Base-by-base conservation (phyloP, 2,113 vertebrate species). In the Pollachius pollachius region DNA sequence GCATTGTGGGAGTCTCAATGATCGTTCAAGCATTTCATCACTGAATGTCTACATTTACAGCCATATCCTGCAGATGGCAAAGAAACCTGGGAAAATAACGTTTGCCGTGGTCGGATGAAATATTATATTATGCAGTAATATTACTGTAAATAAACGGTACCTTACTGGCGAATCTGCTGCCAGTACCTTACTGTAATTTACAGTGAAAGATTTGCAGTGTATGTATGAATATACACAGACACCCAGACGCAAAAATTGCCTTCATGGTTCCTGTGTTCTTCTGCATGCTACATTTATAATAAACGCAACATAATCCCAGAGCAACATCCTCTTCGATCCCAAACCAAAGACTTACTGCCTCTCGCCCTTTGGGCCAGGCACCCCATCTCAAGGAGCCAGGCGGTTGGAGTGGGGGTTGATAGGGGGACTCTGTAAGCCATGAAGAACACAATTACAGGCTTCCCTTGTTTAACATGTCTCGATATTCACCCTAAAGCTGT, bases 371-470 rank as follows among this genome's bases (percentile, higher is more conserved):
- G 62, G 12, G 69, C 67, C 37, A 65, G 71, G 73, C 71, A 65
- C 34, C 65, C 58, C 37, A 78, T 67, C 66, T 52, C 63, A 77
- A 41, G 5, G 18, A 72, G 64, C 9, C 60, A 69, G 81, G 84
- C 76, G 37, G 65, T 59, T 48, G 16, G 76, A 72, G 82, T 79
- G 72, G 74, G 59, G 71, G 60, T 52, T 62, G 73, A 13, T 9
- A 2, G 41, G n/a, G 54, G 54, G 17, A n/a, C 15, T 57, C 61
- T 54, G 65, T 13, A 74, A 17, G 25, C 58, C 62, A 61, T 72
- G 69, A 19, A 67, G 61, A 72, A 75, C 41, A 67, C 52, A 56
- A 75, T 74, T 65, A 64, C 30, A 70, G 61, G 63, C 68, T 64
- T 13, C 64, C 52, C 77, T 7, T 0, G 21, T 1, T 52, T 76